Evolutionary conservation across 2,888 invertebrate species (phyloP), one percentile per base, ranked within the genome.

Genomic region (Aplocera efformata): DNA sequence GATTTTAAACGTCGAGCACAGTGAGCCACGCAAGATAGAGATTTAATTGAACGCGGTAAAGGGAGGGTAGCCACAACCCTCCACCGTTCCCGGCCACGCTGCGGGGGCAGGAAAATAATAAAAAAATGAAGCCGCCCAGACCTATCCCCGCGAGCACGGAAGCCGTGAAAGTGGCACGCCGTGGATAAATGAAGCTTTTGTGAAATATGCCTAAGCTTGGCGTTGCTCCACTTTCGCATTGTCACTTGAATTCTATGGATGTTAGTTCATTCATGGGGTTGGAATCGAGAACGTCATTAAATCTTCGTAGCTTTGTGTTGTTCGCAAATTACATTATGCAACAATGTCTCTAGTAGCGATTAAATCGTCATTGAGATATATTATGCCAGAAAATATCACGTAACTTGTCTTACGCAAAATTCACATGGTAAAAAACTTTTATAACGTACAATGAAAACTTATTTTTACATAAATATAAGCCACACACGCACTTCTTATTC

Each of bases 81-180:
- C 76, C 56, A 66, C 61, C 61, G 63, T 56, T 56, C 54, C 62
- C 51, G 63, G 58, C 40, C 43, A 24, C 30, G 24, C 32, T 39
- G 56, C 61, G 67, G 73, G 72, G 74, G 75, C 67, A 67, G 72
- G 65, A 56, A 75, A 79, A 84, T 80, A 79, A 84, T 81, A 85
- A 86, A 56, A 83, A 84, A 85, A 78, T 76, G 72, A 76, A 74
- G 67, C 74, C 69, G 58, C 67, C 71, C 75, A 61, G 62, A 63
- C 65, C 73, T 71, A 76, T 75, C 78, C 72, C 84, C 79, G 79
- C 82, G 69, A 81, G 82, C 82, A 63, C 84, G 85, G 84, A 84
- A 79, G 79, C 85, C 78, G 79, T 84, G 86, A 85, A 85, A 86
- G 83, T 85, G 85, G 85, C 83, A 84, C 86, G 76, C 79, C 72